These are phyloP conservation scores for Mastomys natalensis DNA, from an alignment of 2,113 vertebrate genomes.

Conservation along the genomic window DNA sequence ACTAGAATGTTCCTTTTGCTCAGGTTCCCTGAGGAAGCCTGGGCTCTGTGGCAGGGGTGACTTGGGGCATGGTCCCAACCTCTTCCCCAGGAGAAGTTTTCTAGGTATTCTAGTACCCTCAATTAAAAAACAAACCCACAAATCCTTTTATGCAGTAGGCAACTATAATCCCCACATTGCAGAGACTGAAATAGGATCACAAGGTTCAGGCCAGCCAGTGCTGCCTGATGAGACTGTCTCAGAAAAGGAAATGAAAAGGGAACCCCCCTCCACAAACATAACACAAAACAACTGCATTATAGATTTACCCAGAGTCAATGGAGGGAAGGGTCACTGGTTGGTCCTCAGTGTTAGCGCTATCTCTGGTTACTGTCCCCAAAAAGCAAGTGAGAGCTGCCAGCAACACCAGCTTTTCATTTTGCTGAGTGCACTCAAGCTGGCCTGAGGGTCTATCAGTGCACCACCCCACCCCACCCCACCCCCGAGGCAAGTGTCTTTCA, in stretches of 20 bases:
- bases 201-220: neutral
- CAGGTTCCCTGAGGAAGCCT: conserved; percentile 47
- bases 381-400: neutral
- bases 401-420: neutral
- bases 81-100: neutral
- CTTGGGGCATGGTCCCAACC: neutral
- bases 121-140: neutral
- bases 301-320: neutral
- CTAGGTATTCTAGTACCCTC: neutral
- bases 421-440: neutral
- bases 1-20: neutral
- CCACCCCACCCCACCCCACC: no score
- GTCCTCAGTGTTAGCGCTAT: neutral
- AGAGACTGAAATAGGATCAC: no score
- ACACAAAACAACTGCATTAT: neutral
- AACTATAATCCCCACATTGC: neutral
- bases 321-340: no score
- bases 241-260: neutral
- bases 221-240: neutral
- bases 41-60: neutral
- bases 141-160: neutral
- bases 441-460: neutral
- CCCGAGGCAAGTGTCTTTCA: neutral
- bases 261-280: neutral
- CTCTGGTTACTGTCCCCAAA: conserved; percentile 38